phyloP scores from a whole-genome alignment of 30 jellyfish, hydroid and myxozoan species.

The Aurelia sp. region DNA sequence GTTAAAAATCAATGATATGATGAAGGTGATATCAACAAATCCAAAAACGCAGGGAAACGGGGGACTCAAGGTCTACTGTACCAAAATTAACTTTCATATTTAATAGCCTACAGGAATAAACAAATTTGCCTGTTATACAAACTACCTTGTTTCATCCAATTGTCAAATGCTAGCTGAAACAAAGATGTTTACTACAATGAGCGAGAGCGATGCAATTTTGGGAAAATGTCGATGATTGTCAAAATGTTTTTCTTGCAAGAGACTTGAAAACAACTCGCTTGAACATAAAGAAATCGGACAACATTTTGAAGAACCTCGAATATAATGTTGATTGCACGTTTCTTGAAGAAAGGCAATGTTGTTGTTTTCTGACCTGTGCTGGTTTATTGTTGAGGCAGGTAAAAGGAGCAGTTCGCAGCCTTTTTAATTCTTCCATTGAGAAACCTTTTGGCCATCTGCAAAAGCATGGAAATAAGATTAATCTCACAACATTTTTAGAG shows the following conservation, averaged over 20 bases:
- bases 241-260: no score
- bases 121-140: no score
- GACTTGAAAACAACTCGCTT: no score
- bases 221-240: no score
- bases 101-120: no score
- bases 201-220: no score
- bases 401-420: conserved; percentile 27
- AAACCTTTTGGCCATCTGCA: conserved; percentile 66
- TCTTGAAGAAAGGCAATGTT: not conserved
- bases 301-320: not conserved
- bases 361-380: conserved; percentile 11
- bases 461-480: not conserved
- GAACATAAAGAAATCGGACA: not conserved
- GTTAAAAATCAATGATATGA: not conserved
- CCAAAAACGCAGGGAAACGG: no score
- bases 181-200: no score
- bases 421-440: conserved; percentile 55
- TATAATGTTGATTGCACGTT: not conserved
- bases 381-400: conserved; percentile 55
- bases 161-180: no score
- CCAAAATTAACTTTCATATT: no score
- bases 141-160: no score
- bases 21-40: not conserved
- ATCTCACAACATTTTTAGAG: not conserved
- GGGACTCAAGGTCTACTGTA: no score